phyloP scores from a whole-genome alignment of 2,888 invertebrate species.

The Nephrotoma appendiculata region DNA sequence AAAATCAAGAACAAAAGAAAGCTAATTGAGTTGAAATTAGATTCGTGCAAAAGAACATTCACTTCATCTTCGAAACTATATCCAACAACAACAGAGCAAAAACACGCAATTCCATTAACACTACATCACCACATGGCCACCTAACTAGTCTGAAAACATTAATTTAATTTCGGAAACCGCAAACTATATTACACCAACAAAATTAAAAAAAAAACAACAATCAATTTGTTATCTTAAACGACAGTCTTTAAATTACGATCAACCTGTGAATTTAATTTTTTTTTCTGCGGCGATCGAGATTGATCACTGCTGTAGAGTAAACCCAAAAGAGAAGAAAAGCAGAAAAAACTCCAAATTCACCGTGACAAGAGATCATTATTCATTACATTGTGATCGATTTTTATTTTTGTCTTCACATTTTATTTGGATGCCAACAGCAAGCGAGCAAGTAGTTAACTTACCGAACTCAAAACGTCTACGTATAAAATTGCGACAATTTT shows the following conservation, averaged over 20 bases:
- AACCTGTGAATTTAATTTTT: not conserved
- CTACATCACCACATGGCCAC: not conserved
- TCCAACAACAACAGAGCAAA: not conserved
- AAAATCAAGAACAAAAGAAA: not conserved
- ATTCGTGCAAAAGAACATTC: not conserved
- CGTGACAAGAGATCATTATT: not conserved
- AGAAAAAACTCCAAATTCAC: not conserved
- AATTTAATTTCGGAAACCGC: not conserved
- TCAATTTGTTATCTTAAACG: not conserved
- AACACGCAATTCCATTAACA: not conserved
- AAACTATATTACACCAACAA: not conserved
- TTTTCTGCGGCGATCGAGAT: not conserved
- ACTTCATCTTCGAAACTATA: not conserved
- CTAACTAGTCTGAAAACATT: not conserved
- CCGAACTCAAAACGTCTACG: not conserved
- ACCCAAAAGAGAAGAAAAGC: not conserved
- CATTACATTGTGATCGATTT: not conserved
- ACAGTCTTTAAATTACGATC: not conserved
- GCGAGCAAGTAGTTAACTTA: not conserved
- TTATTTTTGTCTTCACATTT: not conserved
- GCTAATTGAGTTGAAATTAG: not conserved
- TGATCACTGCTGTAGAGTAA: not conserved
- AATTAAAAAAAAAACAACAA: not conserved
- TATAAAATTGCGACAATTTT: not conserved
- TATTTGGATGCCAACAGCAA: not conserved